Base-by-base conservation (phyloP, 2,888 invertebrate genomes). In the Amaurobius ferox region DNA sequence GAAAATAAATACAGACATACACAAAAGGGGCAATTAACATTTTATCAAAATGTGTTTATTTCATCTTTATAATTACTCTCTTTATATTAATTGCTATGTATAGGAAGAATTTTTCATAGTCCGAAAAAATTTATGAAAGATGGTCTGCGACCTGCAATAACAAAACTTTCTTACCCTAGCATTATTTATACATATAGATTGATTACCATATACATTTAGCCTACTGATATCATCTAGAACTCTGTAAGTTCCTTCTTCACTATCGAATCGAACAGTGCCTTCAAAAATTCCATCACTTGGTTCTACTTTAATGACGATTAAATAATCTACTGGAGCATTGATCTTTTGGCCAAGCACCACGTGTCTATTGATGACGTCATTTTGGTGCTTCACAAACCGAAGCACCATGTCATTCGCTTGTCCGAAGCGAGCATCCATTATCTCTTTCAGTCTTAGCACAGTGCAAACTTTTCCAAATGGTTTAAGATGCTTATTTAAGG, bases 271-370 rank as follows among this genome's bases (percentile, higher is more conserved):
- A 6, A 97, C 92, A 0, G 96, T 96, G 0, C 94, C 95, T 91
- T 97, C 97, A 90, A 97, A 97, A 61, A 95, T 91, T 0, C 94
- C 96, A 62, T 92, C 92, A 0, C 96, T 95, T 0, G 96, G 96
- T 39, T 90, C 88, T 0, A 95, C 94, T 85, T 93, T 92, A 88
- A 94, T 90, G 7, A 94, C 94, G 55, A 95, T 91, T 89, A 94
- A 93, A 88, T 94, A 94, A 90, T 95, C 88, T 0, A 62, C 79
- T 5, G 88, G 88, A 26, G 87, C 88, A n/a, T 87, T 77, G 1
- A 88, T 64, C 40, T 83, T 81, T 19, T 86, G 67, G 5, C 88
- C 88, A 11, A 81, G 77, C 30, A 87, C 70, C 26, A 83, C 86
- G 40, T 88, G 88, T 1, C 87, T 26, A 35, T 88, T 79, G 26